Base-by-base conservation (phyloP, 2,113 vertebrate species). In the Xiphophorus maculatus region DNA sequence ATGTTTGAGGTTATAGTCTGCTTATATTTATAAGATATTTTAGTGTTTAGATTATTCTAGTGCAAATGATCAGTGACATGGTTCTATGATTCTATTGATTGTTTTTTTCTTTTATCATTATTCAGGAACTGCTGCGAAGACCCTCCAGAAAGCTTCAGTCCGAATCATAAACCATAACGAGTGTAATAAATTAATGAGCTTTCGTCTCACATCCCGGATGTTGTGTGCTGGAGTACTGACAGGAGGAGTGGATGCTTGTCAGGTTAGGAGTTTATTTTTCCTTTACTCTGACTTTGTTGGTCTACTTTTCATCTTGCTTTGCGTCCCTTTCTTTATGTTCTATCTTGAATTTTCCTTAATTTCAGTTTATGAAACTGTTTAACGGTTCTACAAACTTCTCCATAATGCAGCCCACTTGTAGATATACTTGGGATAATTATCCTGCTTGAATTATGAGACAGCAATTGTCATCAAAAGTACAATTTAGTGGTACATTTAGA, bases 61-160 rank as follows among this genome's bases (percentile, higher is more conserved):
- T 10, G 51, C 51, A 7, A 58, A 25, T 58, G 5, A 58, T 58
- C 51, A n/a, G 22, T 58, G 25, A 17, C 40, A 71, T 28, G 13
- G 4, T 37, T 37, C 2, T 37, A 65, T 0, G 71, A 2, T 27
- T 73, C 25, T 1, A 27, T 4, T 85, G 12, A 65, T 33, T 8
- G 2, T 62, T 27, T 32, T 40, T 25, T 22, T 44, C 0, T 35
- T 8, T 35, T 35, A 35, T 35, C 7, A 35, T 70, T 61, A 27
- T 75, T 44, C 89, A 97, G 96, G 96, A 62, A 25, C 17, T 0
- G 96, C 89, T 1, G 95, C 96, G 0, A 12, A 62, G 1, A 67
- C 97, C 70, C 91, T 99, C 33, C 98, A 99, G 90, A 99, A 99
- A 70, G 98, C 97, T 0, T 93, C 95, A 64, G 97, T 99, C 71